Evolutionary conservation across 2,797 vertebrate species (phyloP).

Genomic region (Urosaurus nigricauda): DNA sequence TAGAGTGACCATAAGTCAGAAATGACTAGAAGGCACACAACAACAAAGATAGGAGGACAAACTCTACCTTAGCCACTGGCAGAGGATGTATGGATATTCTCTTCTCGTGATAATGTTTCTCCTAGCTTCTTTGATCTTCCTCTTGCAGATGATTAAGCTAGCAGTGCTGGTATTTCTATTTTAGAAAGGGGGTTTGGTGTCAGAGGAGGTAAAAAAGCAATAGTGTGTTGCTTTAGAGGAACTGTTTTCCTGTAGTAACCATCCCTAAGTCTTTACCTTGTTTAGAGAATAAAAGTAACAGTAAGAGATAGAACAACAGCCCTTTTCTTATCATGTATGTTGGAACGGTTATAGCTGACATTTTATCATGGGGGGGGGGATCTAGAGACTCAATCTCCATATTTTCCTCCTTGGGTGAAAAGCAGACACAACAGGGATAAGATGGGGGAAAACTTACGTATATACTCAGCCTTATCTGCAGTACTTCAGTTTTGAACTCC

Average conservation of each 20-base stretch:
- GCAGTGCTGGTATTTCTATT: background rate
- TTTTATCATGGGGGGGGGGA: background rate
- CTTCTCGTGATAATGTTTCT: background rate
- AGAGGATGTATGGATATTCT: background rate
- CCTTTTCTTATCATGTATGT: background rate
- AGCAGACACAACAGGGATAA: background rate
- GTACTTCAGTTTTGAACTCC: too few relatives aligned
- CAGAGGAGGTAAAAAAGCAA: background rate
- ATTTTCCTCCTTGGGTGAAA: background rate
- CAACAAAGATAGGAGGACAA: background rate
- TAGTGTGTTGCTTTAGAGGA: background rate
- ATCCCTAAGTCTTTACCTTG: background rate
- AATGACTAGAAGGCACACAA: too few relatives aligned
- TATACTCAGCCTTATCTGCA: too few relatives aligned
- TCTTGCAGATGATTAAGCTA: background rate
- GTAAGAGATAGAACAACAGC: background rate
- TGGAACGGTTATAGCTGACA: background rate
- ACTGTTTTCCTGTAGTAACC: background rate
- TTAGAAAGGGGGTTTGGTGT: background rate
- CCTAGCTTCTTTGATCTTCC: background rate
- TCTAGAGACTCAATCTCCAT: too few relatives aligned
- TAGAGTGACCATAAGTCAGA: too few relatives aligned
- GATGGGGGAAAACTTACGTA: too few relatives aligned
- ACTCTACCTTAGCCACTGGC: background rate
- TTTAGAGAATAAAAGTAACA: background rate